Base-by-base conservation (phyloP, 2,113 vertebrate species). In the Grammomys dolichurus region DNA sequence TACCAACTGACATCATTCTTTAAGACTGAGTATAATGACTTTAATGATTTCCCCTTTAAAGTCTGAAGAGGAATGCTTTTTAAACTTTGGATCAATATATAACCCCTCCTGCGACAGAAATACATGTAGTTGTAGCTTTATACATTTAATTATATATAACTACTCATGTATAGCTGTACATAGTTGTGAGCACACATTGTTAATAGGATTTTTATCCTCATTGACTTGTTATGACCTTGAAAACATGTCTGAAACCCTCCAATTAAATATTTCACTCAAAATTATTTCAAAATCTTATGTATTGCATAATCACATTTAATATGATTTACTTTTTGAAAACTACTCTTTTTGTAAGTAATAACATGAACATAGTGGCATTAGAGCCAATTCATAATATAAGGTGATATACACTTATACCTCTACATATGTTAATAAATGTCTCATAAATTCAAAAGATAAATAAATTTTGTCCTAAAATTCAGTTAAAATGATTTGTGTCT, bases 181-280 rank as follows among this genome's bases (percentile, higher is more conserved):
- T 43, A 43, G 70, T 86, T 86, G 67, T 33, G 31, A 81, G 20
- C 31, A 58, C 28, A 13, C 56, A 36, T 17, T 7, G 31, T 93
- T 72, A 48, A 56, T 48, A 19, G 5, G 63, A 72, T 24, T 93
- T 82, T 65, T 70, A 48, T 65, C 26, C 82, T 75, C 40, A 54
- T n/a, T 60, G 67, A 16, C 31, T 87, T 19, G 36, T 70, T 65
- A 77, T 19, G 36, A 46, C 5, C 87, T 92, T 87, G n/a, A 51
- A 94, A 89, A 78, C 43, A n/a, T 28, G 11, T 86, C 72, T 86
- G 56, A 73, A 58, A 73, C 13, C 78, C 31, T 87, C 10, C 5
- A 56, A 43, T 63, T 93, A 65, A 24, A 60, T 77, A 70, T 10
- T 93, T 97, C 33, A 78, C 54, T 95, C 70, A 67, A 85, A 96